A percentile compares a stretch with the other conserved stretches of the same genome.
Evolutionary conservation across 2,113 vertebrate genomes (phyloP).

Genomic region (Sceloporus tristichus): DNA sequence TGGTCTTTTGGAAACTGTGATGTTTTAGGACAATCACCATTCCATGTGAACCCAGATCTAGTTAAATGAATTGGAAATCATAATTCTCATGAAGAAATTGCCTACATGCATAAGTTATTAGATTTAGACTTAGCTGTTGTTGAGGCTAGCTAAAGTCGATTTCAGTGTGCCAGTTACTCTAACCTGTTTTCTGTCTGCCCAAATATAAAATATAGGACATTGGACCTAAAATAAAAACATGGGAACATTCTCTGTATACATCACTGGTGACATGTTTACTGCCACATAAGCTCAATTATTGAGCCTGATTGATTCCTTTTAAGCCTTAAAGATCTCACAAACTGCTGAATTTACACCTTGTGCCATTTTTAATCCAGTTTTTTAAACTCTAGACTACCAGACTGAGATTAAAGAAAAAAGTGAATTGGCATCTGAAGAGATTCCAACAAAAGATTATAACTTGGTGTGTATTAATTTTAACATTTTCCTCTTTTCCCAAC

Average conservation of each 20-base stretch:
- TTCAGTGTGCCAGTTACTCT: too few species aligned
- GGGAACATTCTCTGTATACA: neutral
- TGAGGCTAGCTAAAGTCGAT: too few species aligned
- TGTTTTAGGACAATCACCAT: too few species aligned
- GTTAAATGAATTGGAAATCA: neutral
- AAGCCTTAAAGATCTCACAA: neutral
- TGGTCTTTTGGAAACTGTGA: neutral
- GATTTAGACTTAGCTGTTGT: too few species aligned
- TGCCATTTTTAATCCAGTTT: neutral
- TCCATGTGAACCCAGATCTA: neutral
- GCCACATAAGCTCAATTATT: neutral
- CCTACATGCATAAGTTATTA: neutral
- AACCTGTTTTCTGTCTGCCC: neutral
- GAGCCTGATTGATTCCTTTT: neutral
- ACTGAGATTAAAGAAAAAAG: neutral
- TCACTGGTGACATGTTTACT: neutral
- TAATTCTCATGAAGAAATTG: neutral
- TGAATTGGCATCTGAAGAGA: neutral
- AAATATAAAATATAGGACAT: neutral
- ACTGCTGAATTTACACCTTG: neutral
- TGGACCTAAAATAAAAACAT: neutral
- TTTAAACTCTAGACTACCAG: neutral
- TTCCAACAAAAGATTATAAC: neutral
- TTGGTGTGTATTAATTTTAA: neutral
- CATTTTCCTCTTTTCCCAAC: conserved; percentile 30